phyloP scores from a whole-genome alignment of 2,113 vertebrate genomes.

The Ochotona curzoniae region DNA sequence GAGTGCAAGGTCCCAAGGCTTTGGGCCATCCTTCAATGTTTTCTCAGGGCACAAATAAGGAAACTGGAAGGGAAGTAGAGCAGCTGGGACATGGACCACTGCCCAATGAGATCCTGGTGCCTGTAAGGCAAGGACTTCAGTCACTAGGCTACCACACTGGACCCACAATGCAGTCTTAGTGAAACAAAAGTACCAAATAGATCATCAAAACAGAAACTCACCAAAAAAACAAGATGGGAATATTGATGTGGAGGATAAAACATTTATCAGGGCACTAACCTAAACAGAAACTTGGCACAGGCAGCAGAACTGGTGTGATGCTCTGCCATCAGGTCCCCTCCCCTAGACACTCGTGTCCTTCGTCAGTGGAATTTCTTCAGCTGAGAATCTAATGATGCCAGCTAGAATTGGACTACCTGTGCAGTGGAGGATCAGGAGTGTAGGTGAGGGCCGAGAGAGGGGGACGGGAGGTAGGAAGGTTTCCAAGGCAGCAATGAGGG shows the following conservation, averaged over 20 bases:
- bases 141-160: no score
- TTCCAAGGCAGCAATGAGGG: neutral
- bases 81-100: no score
- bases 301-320: neutral
- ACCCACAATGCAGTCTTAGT: neutral
- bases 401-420: neutral
- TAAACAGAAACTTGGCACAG: neutral
- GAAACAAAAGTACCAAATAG: neutral
- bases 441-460: neutral
- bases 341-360: no score
- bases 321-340: neutral
- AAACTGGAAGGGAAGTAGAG: no score
- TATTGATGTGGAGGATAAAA: conserved; percentile 21
- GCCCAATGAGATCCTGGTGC: no score
- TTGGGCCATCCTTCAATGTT: no score
- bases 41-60: no score
- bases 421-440: neutral
- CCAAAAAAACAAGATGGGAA: neutral
- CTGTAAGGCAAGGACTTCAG: no score
- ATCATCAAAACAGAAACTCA: conserved; percentile 12
- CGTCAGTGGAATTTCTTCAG: neutral
- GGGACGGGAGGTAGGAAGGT: neutral
- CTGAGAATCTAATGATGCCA: neutral
- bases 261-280: neutral
- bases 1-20: no score